Percentiles rank a stretch among this genome's conserved stretches.
phyloP scores from a whole-genome alignment of 2,113 vertebrate species.

The Megaleporinus macrocephalus region DNA sequence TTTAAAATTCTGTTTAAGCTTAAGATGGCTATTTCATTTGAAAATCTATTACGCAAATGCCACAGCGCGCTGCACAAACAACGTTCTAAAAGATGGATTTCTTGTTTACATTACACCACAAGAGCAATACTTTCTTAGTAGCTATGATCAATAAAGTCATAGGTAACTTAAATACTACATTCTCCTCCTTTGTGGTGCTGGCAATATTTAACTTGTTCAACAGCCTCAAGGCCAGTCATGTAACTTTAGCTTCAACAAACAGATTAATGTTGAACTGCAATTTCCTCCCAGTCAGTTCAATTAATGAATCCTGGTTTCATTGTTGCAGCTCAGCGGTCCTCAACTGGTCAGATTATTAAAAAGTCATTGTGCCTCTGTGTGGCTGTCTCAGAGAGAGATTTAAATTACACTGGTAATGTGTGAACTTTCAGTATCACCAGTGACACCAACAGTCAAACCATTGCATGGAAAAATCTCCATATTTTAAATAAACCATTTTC shows the following conservation, averaged over 20 bases:
- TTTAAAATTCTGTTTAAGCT: conserved; percentile 19
- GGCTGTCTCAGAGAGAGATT: conserved; percentile 60
- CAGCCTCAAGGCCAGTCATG: conserved; percentile 29
- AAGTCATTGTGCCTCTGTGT: conserved; percentile 64
- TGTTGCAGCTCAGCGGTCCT: conserved; percentile 60
- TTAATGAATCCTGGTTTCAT: conserved; percentile 69
- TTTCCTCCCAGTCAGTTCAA: conserved; percentile 59
- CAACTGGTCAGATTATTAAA: conserved; percentile 73
- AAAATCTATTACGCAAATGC: neutral
- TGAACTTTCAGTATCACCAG: conserved; percentile 62
- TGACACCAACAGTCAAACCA: conserved; percentile 54
- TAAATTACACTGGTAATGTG: conserved; percentile 65
- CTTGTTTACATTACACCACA: conserved; percentile 19
- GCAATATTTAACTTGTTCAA: neutral
- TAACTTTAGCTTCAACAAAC: conserved; percentile 57
- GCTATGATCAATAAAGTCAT: neutral
- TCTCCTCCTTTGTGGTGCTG: neutral
- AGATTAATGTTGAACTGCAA: conserved; percentile 63
- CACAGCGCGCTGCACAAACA: neutral
- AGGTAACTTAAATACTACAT: conserved; percentile 15
- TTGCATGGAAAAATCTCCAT: conserved; percentile 1
- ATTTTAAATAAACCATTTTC: conserved; percentile 11
- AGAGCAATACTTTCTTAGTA: neutral
- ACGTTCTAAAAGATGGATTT: neutral
- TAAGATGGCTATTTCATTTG: conserved; percentile 15